Conservation (phyloP, 2,888 invertebrate species). For the Elysia crispata region DNA sequence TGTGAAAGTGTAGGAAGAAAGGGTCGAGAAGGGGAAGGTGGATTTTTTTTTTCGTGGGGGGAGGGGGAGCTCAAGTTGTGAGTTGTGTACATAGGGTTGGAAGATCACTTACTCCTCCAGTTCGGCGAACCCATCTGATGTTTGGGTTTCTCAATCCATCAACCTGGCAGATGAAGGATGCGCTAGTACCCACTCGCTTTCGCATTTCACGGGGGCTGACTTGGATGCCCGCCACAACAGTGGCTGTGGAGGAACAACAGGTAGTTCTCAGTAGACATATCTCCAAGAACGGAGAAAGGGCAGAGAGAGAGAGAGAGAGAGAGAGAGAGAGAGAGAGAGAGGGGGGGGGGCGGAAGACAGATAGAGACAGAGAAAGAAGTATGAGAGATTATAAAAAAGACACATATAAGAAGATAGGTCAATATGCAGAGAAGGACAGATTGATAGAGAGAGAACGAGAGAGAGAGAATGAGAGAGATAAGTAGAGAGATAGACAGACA, state of each 20-base stretch:
- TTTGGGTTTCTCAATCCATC: slow-evolving; percentile 88
- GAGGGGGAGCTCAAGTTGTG: no score
- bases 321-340: no score
- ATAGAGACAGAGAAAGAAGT: no score
- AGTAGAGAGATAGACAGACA: neutral
- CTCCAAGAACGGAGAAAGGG: no score
- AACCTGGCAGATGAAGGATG: slow-evolving; percentile 94
- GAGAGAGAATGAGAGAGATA: neutral
- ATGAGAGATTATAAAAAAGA: no score
- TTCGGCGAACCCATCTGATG: slow-evolving; percentile 84
- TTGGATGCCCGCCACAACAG: slow-evolving; percentile 76
- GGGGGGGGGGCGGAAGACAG: no score
- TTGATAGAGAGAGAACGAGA: neutral
- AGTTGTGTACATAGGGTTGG: no score
- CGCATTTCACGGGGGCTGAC: slow-evolving; percentile 64
- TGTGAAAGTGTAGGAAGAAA: no score
- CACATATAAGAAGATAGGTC: neutral
- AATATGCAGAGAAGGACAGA: neutral
- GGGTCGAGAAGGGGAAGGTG: no score
- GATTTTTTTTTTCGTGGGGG: no score
- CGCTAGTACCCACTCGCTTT: slow-evolving; percentile 85
- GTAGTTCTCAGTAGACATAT: no score
- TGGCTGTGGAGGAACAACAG: neutral
- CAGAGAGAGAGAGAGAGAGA: no score
- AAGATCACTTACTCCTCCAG: slow-evolving; percentile 48